phyloP scores from a whole-genome alignment of 2,888 invertebrate species.

The Thecocarcelia acutangulata region DNA sequence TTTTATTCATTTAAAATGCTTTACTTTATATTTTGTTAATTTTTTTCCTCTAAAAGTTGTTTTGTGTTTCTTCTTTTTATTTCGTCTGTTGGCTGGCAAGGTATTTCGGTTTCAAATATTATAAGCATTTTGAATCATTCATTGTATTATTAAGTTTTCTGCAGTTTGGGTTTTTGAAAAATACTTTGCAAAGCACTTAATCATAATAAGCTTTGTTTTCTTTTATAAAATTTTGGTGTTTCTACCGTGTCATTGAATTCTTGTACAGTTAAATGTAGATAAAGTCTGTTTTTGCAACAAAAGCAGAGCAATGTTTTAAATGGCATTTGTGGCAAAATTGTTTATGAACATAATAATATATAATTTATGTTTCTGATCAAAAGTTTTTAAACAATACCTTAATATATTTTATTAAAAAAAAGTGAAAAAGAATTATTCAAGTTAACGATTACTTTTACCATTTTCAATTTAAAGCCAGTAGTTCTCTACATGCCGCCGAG shows the following conservation, averaged over 20 bases:
- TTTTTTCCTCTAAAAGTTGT: not conserved
- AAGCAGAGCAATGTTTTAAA: no score
- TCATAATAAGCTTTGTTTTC: slow-evolving; percentile 27
- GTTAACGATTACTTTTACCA: no score
- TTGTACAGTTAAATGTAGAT: slow-evolving; percentile 20
- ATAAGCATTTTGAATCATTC: slow-evolving; percentile 27
- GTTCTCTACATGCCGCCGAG: not conserved
- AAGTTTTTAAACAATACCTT: no score
- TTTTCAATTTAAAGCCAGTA: not conserved
- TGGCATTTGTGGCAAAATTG: no score
- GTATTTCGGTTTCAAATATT: slow-evolving; percentile 27
- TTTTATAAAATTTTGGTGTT: not conserved
- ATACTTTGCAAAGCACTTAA: slow-evolving; percentile 26
- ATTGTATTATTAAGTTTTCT: slow-evolving; percentile 6
- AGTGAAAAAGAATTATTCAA: no score
- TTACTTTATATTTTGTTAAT: not conserved
- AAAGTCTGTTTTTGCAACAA: no score
- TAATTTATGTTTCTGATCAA: no score
- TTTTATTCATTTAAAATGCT: slow-evolving; percentile 9
- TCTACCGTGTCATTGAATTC: slow-evolving; percentile 34
- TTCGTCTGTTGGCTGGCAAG: slow-evolving; percentile 51
- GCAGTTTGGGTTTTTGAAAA: not conserved
- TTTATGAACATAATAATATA: no score
- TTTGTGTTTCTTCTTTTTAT: slow-evolving; percentile 14
- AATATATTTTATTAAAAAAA: no score